Conservation (phyloP, 2,797 vertebrate genomes). For the Synaphobranchus kaupii region DNA sequence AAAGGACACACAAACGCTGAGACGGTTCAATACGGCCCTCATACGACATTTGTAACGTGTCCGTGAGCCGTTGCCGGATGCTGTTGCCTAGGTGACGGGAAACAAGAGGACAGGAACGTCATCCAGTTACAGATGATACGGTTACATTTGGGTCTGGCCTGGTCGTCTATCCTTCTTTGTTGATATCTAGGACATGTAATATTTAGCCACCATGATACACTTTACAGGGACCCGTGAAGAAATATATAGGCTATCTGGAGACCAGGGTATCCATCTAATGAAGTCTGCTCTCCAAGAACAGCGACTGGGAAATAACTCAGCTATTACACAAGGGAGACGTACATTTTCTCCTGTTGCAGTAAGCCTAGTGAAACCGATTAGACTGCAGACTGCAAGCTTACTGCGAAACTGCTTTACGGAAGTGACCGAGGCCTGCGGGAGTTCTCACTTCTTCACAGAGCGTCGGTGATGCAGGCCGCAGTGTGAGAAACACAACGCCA, state of each 20-base stretch:
- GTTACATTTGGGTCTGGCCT: neutral
- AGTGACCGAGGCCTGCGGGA: neutral
- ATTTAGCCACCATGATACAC: neutral
- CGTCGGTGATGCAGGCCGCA: neutral
- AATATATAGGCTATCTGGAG: neutral
- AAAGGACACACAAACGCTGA: neutral
- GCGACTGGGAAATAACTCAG: neutral
- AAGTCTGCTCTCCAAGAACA: neutral
- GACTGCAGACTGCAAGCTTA: neutral
- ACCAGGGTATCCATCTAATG: neutral
- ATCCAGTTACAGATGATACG: slow-evolving; percentile 1
- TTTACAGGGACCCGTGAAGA: neutral
- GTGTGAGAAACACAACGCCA: neutral
- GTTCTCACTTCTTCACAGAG: neutral
- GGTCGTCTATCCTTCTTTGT: neutral
- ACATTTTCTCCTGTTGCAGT: neutral
- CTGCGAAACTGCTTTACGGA: neutral
- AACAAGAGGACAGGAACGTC: slow-evolving; percentile 3
- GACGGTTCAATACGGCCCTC: neutral
- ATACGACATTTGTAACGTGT: neutral
- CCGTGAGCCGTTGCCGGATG: slow-evolving; percentile 8
- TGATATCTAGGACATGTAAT: slow-evolving; percentile 5
- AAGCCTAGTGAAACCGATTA: neutral
- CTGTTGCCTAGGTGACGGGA: slow-evolving; percentile 23
- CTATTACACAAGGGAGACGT: neutral